Base-by-base conservation (phyloP, 2,113 vertebrate genomes). In the Callipepla squamata region DNA sequence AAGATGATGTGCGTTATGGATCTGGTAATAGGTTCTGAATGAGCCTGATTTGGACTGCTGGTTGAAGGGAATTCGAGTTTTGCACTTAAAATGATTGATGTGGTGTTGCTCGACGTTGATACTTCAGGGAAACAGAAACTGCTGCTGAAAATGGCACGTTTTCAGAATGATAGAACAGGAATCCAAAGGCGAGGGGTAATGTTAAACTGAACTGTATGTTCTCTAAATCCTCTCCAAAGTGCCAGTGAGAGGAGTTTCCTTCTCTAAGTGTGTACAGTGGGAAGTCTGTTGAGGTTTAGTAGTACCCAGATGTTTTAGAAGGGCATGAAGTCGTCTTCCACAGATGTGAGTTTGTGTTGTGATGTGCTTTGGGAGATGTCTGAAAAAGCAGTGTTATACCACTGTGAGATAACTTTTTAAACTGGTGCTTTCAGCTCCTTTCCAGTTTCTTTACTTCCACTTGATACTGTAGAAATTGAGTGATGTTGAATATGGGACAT, bases 381-480 rank as follows among this genome's bases (percentile, higher is more conserved):
- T 74, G 18, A 74, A 59, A 74, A 74, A 25, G 19, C n/a, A 34
- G 1, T 20, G 9, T 62, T 89, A 44, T 22, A 78, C 23, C 34
- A 34, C 55, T 74, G 28, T 22, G 57, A 34, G 28, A 13, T 77
- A 53, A 34, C 87, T 93, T 74, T 51, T 74, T 51, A 80, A 91
- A 70, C 42, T 53, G 28, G 17, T 53, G 14, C 19, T 85, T 96
- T 80, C 16, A 25, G 83, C 21, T 85, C 26, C 62, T 82, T 89
- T 91, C 25, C 8, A 36, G 38, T 79, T 85, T 84, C 17, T 26
- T 74, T 87, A 85, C 40, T 91, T 87, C 32, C 9, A 42, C 19
- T 5, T 77, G 36, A 22, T 67, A 8, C 42, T 80, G 42, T 28
- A 78, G 45, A 45, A 23, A 21, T 21, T 66, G 40, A 77, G 20